Base-by-base conservation (phyloP, 2,797 vertebrate species). In the Rhadinocentrus ornatus region DNA sequence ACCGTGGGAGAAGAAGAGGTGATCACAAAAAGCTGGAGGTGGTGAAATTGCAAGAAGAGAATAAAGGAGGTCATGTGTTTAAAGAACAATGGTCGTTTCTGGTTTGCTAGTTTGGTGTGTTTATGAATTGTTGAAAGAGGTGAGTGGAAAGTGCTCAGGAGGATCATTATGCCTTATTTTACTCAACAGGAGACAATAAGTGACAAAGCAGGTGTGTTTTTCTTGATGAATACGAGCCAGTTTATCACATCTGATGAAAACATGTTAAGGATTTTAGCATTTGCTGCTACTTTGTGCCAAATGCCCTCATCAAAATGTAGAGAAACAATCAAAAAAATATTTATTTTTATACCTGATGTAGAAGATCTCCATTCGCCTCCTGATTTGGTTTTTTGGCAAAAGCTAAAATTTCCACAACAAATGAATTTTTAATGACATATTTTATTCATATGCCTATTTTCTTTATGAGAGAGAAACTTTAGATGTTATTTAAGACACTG, bases 391-490 rank as follows among this genome's bases (percentile, higher is more conserved):
- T 50, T 73, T 71, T 26, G 15, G 15, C 48, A 13, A 5, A 26
- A 77, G 68, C 48, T 44, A 12, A 69, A 69, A 63, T 61, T 31
- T 75, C 64, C 72, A 53, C 39, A 71, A 63, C 69, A 71, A 77
- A 85, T 74, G 58, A 86, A 70, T 84, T 86, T 87, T 75, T 78
- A 79, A 78, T 32, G 59, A 77, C 56, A 57, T 78, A 87, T 91
- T 90, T 89, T 89, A 90, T 79, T 78, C 41, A 88, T 69, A 91
- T 84, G 62, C 62, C 54, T 87, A 85, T 86, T 90, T 88, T 87
- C 70, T 84, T 81, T 64, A 71, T 80, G 66, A 87, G 76, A 89
- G 58, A 86, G 67, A 31, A 1, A 70, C 31, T 7, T 32, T 83
- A 85, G 73, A 87, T 75, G 60, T 55, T 75, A 77, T 80, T 77